Evolutionary conservation across 1,140 invertebrate genomes (phyloP).

Genomic region (Stegodyphus mimosarum): DNA sequence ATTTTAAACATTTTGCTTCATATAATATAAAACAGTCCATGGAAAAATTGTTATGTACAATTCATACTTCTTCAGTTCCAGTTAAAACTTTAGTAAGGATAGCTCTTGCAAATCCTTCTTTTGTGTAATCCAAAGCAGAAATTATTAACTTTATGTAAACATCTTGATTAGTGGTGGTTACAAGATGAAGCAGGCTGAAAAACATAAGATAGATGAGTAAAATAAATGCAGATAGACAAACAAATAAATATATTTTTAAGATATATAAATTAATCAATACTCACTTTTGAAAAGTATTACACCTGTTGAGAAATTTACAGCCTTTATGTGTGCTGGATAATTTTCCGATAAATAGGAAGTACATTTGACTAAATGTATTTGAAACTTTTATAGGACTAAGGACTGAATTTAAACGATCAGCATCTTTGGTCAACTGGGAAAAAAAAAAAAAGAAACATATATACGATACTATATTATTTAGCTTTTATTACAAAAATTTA

Average conservation of each 20-base stretch:
- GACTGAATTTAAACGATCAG: constrained; percentile 85
- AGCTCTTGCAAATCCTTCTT: constrained; percentile 76
- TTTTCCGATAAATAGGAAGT: constrained; percentile 92
- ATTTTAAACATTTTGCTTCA: too few species aligned
- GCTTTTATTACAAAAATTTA: not conserved
- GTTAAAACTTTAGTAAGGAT: constrained; percentile 70
- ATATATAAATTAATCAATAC: constrained; percentile 62
- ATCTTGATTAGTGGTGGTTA: constrained; percentile 85
- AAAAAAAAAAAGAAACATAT: constrained; percentile 21
- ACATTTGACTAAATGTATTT: constrained; percentile 90
- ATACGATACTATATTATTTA: not conserved
- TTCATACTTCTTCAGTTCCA: constrained; percentile 67
- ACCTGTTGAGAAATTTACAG: constrained; percentile 77
- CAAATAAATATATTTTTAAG: not conserved
- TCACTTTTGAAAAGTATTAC: constrained; percentile 81
- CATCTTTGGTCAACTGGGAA: constrained; percentile 77
- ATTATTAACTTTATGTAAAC: constrained; percentile 93
- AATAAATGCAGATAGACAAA: not conserved
- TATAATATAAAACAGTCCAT: too few species aligned
- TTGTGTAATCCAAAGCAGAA: constrained; percentile 87
- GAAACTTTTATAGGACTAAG: constrained; percentile 89
- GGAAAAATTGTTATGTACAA: too few species aligned
- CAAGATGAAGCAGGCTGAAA: constrained; percentile 80
- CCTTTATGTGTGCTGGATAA: constrained; percentile 82
- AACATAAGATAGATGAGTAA: constrained; percentile 6